Percentiles rank a stretch among this genome's conserved stretches.
Conservation (phyloP, 2,113 vertebrate genomes). For the Gobius niger region DNA sequence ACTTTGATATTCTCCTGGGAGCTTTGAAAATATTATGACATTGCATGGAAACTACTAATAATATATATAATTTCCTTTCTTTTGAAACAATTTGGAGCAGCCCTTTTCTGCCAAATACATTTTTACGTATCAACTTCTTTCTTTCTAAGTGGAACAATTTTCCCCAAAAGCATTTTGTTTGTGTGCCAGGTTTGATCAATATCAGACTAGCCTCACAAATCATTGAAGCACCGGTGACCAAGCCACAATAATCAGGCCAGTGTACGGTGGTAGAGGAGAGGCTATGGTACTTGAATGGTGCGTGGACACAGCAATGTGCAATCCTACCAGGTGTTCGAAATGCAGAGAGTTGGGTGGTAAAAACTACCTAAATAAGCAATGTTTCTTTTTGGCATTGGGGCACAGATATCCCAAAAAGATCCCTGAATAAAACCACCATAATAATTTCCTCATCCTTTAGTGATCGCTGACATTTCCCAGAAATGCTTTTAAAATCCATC, state of each 20-base stretch:
- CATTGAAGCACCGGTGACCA: not conserved
- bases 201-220: not conserved
- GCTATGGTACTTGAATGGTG: too few species aligned
- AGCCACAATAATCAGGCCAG: not conserved
- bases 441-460: not conserved
- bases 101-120: conserved; percentile 9
- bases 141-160: conserved; percentile 35
- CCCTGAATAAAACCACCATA: not conserved
- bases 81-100: conserved; percentile 27
- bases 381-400: too few species aligned
- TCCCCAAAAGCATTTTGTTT: conserved; percentile 29
- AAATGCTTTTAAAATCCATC: not conserved
- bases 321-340: too few species aligned
- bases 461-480: not conserved
- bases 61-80: too few species aligned
- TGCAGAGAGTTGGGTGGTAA: too few species aligned
- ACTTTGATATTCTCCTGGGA: too few species aligned
- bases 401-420: not conserved
- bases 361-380: too few species aligned
- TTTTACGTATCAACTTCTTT: not conserved
- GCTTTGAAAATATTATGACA: too few species aligned
- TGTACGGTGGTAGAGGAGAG: not conserved
- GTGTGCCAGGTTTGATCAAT: conserved; percentile 31
- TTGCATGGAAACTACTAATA: too few species aligned
- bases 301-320: too few species aligned